Base-by-base conservation (phyloP, 2,113 vertebrate species). In the Sterna hirundo region DNA sequence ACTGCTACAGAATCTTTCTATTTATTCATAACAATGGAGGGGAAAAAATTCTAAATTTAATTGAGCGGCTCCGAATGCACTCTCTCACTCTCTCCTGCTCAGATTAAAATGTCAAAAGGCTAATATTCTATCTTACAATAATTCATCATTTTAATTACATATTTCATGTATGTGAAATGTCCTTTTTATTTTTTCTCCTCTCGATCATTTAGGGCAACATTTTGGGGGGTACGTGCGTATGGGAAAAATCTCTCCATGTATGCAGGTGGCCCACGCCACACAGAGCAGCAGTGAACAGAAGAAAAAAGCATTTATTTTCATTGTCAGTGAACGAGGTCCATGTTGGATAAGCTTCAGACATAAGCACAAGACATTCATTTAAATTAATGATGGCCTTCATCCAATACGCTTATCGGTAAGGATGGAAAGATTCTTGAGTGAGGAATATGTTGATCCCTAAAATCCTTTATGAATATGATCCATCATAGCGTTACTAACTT, bases 81-180 rank as follows among this genome's bases (percentile, higher is more conserved):
- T 97, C 97, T 97, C 96, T 97, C 96, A 88, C 96, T 97, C 97
- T 96, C 75, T 74, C 58, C 51, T 77, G 40, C 97, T 98, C 98
- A 98, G 98, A 98, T 98, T 98, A 98, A 98, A 98, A 98, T 98
- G 98, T 98, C 98, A 98, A 98, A 98, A 98, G 98, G 98, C 98
- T 98, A 98, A 98, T 98, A 98, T 98, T 98, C 98, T 98, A 98
- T 98, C 98, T 98, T 98, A 98, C 97, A 97, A 98, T 98, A 98
- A 98, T 98, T 98, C 98, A 98, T 98, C 98, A 98, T 98, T 98
- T 98, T 98, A 98, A 98, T 98, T 98, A 98, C 97, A 95, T 96
- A 98, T 98, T 98, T 98, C 98, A 98, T 98, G 97, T 98, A 94
- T 94, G 93, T 97, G 97, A 97, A 97, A 98, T 96, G 96, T 97